These are phyloP conservation scores for Phoebastria nigripes DNA, from an alignment of 2,797 vertebrate genomes.

Conservation along the genomic window DNA sequence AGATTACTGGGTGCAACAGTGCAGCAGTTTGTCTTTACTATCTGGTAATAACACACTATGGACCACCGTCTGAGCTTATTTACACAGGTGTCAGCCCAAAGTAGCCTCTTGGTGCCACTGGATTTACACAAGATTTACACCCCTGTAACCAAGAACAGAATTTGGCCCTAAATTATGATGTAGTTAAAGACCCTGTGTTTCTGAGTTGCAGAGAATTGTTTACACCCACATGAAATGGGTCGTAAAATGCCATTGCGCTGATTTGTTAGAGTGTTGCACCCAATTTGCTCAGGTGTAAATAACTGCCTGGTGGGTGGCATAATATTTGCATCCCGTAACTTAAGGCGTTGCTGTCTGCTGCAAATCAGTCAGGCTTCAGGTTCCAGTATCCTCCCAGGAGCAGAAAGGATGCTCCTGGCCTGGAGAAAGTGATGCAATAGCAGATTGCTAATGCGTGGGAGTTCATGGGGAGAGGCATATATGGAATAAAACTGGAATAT, in stretches of 20 bases:
- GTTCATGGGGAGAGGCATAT: neutral
- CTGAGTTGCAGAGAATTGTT: neutral
- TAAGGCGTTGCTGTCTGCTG: neutral
- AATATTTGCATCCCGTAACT: conserved; percentile 47
- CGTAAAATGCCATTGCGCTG: conserved; percentile 6
- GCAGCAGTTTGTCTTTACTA: conserved; percentile 3
- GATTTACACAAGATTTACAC: neutral
- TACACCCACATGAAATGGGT: conserved; percentile 9
- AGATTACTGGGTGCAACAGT: neutral
- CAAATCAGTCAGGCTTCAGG: conserved; percentile 25
- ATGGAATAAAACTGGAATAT: neutral
- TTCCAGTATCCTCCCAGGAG: neutral
- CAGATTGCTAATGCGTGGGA: conserved; percentile 42
- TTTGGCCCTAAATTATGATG: conserved; percentile 8
- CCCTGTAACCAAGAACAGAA: neutral
- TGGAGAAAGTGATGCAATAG: conserved; percentile 22
- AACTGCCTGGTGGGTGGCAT: conserved; percentile 31
- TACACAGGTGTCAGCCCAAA: neutral
- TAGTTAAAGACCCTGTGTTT: neutral
- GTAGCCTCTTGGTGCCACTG: neutral
- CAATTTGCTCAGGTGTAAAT: conserved; percentile 62
- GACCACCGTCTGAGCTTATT: neutral
- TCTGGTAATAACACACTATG: neutral
- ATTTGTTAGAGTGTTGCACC: conserved; percentile 40
- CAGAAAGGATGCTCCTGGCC: neutral